phyloP scores from a whole-genome alignment of 23 tunicate species.

The Phallusia fumigata region DNA sequence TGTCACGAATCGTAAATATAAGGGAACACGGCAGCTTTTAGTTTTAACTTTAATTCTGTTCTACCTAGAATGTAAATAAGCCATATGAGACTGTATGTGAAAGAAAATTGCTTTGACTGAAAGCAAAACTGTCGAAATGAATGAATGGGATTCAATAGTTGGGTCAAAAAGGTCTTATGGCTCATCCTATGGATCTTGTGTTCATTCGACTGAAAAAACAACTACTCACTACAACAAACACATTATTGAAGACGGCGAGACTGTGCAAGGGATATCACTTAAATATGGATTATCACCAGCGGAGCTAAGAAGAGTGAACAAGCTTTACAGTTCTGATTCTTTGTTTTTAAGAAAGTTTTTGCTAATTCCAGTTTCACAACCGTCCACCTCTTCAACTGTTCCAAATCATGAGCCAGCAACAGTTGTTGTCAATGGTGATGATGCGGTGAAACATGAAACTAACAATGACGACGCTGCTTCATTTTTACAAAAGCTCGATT shows the following conservation, averaged over 20 bases:
- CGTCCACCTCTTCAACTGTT: neutral
- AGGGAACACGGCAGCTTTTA: no score
- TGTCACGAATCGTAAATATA: no score
- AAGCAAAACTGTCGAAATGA: slow-evolving; percentile 25
- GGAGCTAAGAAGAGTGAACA: slow-evolving; percentile 74
- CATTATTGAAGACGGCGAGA: slow-evolving; percentile 45
- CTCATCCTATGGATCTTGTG: slow-evolving; percentile 76
- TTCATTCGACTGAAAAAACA: slow-evolving; percentile 47
- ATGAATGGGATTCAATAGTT: slow-evolving; percentile 81
- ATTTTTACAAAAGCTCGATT: slow-evolving; percentile 42
- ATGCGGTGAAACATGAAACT: neutral
- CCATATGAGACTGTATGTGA: no score
- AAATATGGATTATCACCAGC: slow-evolving; percentile 56
- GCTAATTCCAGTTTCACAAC: slow-evolving; percentile 35
- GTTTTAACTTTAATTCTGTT: no score
- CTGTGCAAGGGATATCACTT: slow-evolving; percentile 73
- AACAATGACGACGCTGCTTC: slow-evolving; percentile 29
- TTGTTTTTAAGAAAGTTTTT: slow-evolving; percentile 46
- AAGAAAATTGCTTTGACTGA: no score
- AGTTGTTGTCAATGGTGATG: neutral
- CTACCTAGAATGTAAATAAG: no score
- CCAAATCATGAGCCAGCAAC: neutral
- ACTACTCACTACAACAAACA: slow-evolving; percentile 40
- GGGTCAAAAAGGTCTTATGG: slow-evolving; percentile 29
- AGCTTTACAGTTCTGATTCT: slow-evolving; percentile 66